Evolutionary conservation across 1,140 invertebrate genomes (phyloP), one percentile per base, ranked within the genome.

Genomic region (Megalonaias nervosa): DNA sequence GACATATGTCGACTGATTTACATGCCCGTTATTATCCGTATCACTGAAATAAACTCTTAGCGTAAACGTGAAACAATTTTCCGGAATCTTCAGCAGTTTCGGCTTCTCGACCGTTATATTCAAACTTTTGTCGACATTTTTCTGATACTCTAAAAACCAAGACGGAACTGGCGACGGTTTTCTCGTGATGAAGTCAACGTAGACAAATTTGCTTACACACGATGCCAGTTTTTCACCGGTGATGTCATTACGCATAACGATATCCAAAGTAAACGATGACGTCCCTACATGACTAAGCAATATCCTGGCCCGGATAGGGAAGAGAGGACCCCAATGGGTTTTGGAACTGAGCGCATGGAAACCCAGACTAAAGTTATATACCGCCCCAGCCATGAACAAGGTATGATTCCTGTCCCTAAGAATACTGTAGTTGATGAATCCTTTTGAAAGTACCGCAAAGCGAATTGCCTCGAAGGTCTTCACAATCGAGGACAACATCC

Each of bases 21-120:
- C 76, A 60, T 78, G 76, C 15, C 71, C 76, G 38, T 78, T 78
- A 31, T 59, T 59, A 31, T 78, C 76, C 48, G 70, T 78, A 55
- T 78, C 76, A 73, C 71, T 73, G 17, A 61, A 73, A 58, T 19
- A 55, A 26, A 71, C 61, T n/a, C 3, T 23, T 15, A 72, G 31
- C 23, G 61, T 38, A 69, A 67, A 68, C 17, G 61, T 65, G 21
- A 78, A 78, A 0, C 48, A 58, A n/a, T 73, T 61, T 14, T 62
- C 31, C 17, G 76, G 76, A 78, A 78, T 69, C 15, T 60, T 26
- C 19, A 67, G 76, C 5, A 58, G 64, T 3, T 57, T 26, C 11
- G 69, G 26, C 55, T 70, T 69, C 2, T 58, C 23, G 5, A 69
- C 21, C 31, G 75, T n/a, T 55, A 48, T 61, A 31, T 38, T 26